These are phyloP conservation scores for Echinops telfairi DNA, from an alignment of 2,113 vertebrate genomes.

Conservation along the genomic window DNA sequence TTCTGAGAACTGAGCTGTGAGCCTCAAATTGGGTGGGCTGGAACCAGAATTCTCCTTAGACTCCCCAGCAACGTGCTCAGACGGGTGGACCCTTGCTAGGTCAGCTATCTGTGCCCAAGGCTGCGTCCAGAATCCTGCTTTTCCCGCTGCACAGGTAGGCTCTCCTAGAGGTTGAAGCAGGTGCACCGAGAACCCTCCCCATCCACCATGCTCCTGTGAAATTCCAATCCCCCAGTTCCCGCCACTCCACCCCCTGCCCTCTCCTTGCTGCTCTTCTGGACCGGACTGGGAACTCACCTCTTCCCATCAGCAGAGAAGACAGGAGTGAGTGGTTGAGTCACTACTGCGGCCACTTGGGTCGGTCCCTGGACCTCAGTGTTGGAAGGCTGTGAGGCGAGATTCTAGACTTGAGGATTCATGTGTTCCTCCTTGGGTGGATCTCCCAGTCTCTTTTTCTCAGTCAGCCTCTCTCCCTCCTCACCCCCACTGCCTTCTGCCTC, in stretches of 20 bases:
- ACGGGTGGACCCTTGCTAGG: neutral
- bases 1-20: neutral
- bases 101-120: neutral
- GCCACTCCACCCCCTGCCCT: neutral
- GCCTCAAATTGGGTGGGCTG: neutral
- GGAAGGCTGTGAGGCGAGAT: neutral
- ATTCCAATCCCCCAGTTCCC: no score
- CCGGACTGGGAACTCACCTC: neutral
- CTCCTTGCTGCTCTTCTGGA: neutral
- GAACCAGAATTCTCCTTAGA: neutral
- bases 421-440: neutral
- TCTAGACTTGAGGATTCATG: neutral
- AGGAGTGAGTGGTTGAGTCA: neutral
- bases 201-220: neutral
- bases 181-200: neutral
- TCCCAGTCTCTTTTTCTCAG: neutral
- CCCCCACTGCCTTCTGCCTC: no score
- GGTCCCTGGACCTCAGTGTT: neutral
- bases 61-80: neutral
- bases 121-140: neutral
- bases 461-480: neutral
- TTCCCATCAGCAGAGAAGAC: neutral
- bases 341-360: neutral
- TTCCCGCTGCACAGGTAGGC: neutral
- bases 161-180: neutral